Percentiles rank a stretch among this genome's conserved stretches.
These are phyloP conservation scores for Griposia aprilina DNA, from an alignment of 2,888 invertebrate genomes.

Conservation along the genomic window DNA sequence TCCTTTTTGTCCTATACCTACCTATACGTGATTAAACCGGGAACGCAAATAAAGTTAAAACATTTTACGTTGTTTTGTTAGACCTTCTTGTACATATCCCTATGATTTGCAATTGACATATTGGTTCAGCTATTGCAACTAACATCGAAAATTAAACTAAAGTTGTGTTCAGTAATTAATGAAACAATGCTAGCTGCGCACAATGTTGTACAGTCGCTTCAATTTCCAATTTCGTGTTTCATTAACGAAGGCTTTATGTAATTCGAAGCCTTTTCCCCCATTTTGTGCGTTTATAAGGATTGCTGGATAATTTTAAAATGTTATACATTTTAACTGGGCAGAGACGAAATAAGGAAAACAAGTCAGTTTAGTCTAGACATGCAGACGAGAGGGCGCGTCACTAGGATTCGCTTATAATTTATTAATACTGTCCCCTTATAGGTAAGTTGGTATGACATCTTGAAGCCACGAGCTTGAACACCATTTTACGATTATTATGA, in stretches of 20 bases:
- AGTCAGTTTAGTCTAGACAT: constrained; percentile 53
- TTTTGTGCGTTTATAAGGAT: constrained; percentile 67
- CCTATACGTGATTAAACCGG: not conserved
- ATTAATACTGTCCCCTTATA: constrained; percentile 30
- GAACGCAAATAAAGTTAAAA: not conserved
- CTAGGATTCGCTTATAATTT: constrained; percentile 45
- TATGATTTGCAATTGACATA: constrained; percentile 28
- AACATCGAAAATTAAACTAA: constrained; percentile 53
- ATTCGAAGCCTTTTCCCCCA: constrained; percentile 70
- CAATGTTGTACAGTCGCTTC: constrained; percentile 63
- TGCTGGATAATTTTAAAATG: constrained; percentile 64
- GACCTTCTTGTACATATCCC: not conserved
- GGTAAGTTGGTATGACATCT: constrained; percentile 3
- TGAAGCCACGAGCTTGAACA: not conserved
- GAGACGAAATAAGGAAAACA: constrained; percentile 57
- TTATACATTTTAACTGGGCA: constrained; percentile 63
- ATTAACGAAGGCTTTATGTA: constrained; percentile 72
- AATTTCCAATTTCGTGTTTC: constrained; percentile 72
- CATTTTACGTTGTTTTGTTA: not conserved
- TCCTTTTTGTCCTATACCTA: not conserved
- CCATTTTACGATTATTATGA: not conserved
- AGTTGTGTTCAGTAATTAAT: constrained; percentile 54
- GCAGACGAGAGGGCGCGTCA: constrained; percentile 41
- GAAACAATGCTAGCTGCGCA: constrained; percentile 59
- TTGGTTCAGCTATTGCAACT: constrained; percentile 21